Evolutionary conservation across 53 echinoderm and acorn worm genomes (phyloP), one percentile per base, ranked within the genome.

Genomic region (Luidia sarsii): DNA sequence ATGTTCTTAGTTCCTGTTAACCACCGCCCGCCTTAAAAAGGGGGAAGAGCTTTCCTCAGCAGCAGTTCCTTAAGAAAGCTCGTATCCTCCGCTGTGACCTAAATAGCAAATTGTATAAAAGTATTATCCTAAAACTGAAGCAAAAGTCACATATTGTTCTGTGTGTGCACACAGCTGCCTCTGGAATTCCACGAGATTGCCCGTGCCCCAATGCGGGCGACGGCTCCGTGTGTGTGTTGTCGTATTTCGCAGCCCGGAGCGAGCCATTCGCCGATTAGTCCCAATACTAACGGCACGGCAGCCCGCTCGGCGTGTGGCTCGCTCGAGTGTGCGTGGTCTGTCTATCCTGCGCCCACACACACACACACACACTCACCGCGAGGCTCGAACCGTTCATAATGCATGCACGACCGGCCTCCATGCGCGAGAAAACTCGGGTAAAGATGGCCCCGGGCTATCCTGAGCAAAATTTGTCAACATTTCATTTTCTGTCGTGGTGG

Each of bases 401-500:
- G 61, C 77, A 77, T 77, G 74, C 74, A 74, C 74, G 57, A 57
- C 74, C 57, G 59, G 74, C 74, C 57, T 11, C 74, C 28, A 27
- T 59, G 74, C 74, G 74, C 74, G 74, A 46, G 48, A 75, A 77
- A 77, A 77, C 59, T 77, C 77, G 77, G 77, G 77, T 77, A 77
- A 77, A 77, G 77, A 77, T 55, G 62, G 77, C 77, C 77, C 33
- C 77, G 61, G 77, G 77, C 77, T 29, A 19, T 77, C 37, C 77
- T 77, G 28, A 56, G 77, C 77, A 77, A 77, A 77, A 77, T 77
- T 77, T 77, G 77, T 77, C 77, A 77, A 77, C 77, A 77, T 77
- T 77, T 77, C 77, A 77, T 77, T 77, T 77, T 77, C 77, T 77
- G 37, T 77, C 77, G 77, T 77, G 77, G 77, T 77, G 77, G 60